Conservation (phyloP, 2,888 invertebrate genomes). For the Automeris io region DNA sequence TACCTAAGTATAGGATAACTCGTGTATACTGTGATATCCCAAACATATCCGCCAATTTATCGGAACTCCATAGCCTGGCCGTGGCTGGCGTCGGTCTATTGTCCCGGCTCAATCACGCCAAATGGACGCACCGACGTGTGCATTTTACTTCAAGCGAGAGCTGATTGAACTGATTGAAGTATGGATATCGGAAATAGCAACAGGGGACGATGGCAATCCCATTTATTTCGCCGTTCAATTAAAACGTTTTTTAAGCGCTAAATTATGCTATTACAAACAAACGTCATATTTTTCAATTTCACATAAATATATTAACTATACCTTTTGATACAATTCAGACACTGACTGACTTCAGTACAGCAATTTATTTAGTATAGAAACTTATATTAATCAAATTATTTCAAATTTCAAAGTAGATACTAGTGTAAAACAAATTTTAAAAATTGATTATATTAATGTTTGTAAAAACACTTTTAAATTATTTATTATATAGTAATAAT, state of each 20-base stretch:
- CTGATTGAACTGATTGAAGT: conserved; percentile 38
- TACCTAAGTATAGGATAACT: conserved; percentile 19
- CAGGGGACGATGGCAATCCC: conserved; percentile 18
- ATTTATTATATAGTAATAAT: too few relatives aligned
- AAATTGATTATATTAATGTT: too few relatives aligned
- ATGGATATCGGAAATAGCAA: conserved; percentile 35
- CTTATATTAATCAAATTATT: too few relatives aligned
- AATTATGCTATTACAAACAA: background rate
- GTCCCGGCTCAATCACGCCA: conserved; percentile 52
- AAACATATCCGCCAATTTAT: conserved; percentile 36
- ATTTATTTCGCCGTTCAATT: conserved; percentile 12
- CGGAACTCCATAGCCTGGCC: conserved; percentile 21
- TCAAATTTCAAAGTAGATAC: too few relatives aligned
- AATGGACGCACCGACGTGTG: conserved; percentile 46
- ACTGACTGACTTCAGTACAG: too few relatives aligned
- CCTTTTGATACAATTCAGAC: too few relatives aligned
- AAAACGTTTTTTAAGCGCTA: background rate
- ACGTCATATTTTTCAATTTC: background rate
- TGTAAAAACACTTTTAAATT: too few relatives aligned
- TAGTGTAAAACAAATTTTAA: too few relatives aligned
- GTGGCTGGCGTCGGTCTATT: conserved; percentile 20
- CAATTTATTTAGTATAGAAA: too few relatives aligned
- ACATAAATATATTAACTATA: too few relatives aligned
- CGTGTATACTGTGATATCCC: conserved; percentile 23
- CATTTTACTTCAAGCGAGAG: conserved; percentile 34